These are phyloP conservation scores for Penaeus japonicus DNA, from an alignment of 1,140 invertebrate species.

Conservation along the genomic window DNA sequence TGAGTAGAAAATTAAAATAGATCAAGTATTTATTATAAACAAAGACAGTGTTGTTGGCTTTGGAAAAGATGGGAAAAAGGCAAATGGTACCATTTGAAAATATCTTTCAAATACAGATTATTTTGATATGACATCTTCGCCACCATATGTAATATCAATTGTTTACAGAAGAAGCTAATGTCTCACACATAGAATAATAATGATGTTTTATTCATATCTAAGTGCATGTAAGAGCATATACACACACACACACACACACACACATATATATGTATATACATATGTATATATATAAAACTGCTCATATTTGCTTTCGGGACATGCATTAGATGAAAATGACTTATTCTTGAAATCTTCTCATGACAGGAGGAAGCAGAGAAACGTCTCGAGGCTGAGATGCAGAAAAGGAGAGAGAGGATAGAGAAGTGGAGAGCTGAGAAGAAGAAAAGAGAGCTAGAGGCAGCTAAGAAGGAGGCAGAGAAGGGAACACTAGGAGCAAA, in stretches of 20 bases:
- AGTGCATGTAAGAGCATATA: conserved; percentile 18
- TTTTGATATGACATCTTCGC: too few species aligned
- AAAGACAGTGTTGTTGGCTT: background rate
- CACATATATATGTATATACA: conserved; percentile 2
- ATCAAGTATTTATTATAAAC: background rate
- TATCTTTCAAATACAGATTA: too few species aligned
- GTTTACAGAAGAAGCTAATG: background rate
- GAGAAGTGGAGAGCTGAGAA: conserved; percentile 90
- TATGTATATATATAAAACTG: background rate
- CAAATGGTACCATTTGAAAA: too few species aligned
- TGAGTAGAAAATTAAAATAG: background rate
- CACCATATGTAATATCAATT: background rate
- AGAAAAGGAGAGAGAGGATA: conserved; percentile 90
- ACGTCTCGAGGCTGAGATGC: conserved; percentile 93
- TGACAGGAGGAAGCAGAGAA: conserved; percentile 75
- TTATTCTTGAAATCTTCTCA: background rate
- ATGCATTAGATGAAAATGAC: background rate
- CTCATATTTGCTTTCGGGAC: background rate
- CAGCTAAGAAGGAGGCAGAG: conserved; percentile 77
- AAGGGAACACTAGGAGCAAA: conserved; percentile 67
- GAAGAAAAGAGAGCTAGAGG: conserved; percentile 83
- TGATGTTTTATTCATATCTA: conserved; percentile 28
- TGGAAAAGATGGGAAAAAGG: too few species aligned
- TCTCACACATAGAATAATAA: conserved; percentile 17
- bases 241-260: conserved; percentile 15